Conservation (phyloP, 2,888 invertebrate species). For the Heteropelma amictum region DNA sequence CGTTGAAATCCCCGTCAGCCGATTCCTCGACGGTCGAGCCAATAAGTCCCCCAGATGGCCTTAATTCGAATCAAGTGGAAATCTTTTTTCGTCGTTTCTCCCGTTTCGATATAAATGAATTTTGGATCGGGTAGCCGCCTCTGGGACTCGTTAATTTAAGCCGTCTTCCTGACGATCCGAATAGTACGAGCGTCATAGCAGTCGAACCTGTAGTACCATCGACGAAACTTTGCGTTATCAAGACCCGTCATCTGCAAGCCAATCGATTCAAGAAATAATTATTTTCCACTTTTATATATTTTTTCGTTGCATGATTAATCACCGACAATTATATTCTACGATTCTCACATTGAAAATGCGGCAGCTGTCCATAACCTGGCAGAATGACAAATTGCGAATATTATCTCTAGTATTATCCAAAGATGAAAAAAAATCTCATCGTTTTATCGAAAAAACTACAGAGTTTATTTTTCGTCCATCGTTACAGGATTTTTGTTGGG, state of each 20-base stretch:
- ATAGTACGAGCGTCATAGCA: constrained; percentile 37
- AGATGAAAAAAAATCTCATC: neutral
- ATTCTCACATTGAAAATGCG: constrained; percentile 13
- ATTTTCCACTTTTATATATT: constrained; percentile 27
- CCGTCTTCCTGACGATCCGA: constrained; percentile 27
- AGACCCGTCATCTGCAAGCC: constrained; percentile 52
- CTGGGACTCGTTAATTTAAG: constrained; percentile 48
- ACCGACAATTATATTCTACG: constrained; percentile 14
- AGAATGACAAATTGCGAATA: too few relatives aligned
- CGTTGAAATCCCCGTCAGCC: constrained; percentile 15
- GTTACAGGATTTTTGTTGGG: too few relatives aligned
- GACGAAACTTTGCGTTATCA: constrained; percentile 36
- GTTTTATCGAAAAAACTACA: neutral
- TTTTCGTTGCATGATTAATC: constrained; percentile 16
- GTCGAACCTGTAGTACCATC: constrained; percentile 44
- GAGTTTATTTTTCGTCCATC: too few relatives aligned
- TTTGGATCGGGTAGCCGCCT: constrained; percentile 36
- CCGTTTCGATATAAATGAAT: constrained; percentile 32
- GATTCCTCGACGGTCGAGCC: constrained; percentile 2
- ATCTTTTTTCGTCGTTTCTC: constrained; percentile 33
- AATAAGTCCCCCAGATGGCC: constrained; percentile 11
- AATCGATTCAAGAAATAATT: constrained; percentile 57
- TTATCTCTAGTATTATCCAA: neutral
- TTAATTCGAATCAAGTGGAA: constrained; percentile 48
- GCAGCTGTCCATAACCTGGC: too few relatives aligned